Evolutionary conservation across 2,113 vertebrate species (phyloP).

Genomic region (Heterotilapia buettikoferi): DNA sequence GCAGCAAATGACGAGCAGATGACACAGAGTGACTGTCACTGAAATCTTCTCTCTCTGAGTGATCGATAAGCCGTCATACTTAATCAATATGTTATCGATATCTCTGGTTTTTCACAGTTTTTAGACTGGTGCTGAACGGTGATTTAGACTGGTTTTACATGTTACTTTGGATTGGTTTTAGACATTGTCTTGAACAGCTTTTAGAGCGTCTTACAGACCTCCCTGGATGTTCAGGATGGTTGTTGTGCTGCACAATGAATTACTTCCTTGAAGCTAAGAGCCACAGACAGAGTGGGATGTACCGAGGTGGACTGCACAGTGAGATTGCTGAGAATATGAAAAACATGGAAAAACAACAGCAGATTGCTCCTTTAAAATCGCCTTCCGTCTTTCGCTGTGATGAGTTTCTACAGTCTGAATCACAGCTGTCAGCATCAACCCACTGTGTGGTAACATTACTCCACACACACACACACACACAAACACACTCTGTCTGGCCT

Average conservation of each 20-base stretch:
- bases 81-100: neutral
- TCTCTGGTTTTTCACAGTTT: neutral
- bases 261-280: neutral
- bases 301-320: neutral
- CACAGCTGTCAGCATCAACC: conserved; percentile 58
- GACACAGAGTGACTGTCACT: neutral
- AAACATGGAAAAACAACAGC: neutral
- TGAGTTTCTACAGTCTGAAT: conserved; percentile 50
- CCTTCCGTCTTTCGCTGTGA: neutral
- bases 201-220: neutral
- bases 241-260: neutral
- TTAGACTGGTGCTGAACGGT: neutral
- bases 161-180: neutral
- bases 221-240: neutral
- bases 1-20: neutral
- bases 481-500: conserved; percentile 64
- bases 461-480: conserved; percentile 45
- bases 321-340: neutral
- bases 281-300: neutral
- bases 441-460: conserved; percentile 37
- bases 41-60: neutral
- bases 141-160: neutral
- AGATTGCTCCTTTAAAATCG: neutral
- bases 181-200: neutral
- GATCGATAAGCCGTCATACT: neutral